A percentile compares a stretch with the other conserved stretches of the same genome.
These are phyloP conservation scores for Panthera uncia DNA, from an alignment of 2,113 vertebrate species.

Conservation along the genomic window DNA sequence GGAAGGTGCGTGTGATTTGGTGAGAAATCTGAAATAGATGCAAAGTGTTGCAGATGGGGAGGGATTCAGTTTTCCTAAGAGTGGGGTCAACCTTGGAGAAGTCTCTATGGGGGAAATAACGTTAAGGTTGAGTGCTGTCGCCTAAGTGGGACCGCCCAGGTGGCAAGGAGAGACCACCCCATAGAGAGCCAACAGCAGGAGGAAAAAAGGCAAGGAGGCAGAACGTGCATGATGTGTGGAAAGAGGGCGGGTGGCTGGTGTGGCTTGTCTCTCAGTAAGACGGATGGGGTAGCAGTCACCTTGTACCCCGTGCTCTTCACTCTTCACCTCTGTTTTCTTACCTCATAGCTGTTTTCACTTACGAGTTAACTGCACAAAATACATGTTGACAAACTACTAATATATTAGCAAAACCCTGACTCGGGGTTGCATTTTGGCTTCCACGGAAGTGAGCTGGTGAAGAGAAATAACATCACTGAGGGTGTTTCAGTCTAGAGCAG, in stretches of 20 bases:
- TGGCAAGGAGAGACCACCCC: rapidly evolving
- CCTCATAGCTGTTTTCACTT: not conserved
- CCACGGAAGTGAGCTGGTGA: not conserved
- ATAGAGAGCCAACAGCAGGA: rapidly evolving
- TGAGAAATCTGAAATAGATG: not conserved
- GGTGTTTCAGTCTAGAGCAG: not conserved
- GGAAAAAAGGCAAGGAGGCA: not conserved
- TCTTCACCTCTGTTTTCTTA: not conserved
- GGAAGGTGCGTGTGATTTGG: not conserved
- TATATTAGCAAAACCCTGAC: not conserved
- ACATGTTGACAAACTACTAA: not conserved
- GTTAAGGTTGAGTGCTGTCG: not conserved
- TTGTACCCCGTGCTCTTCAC: not conserved
- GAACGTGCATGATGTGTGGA: rapidly evolving
- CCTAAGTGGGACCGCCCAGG: not conserved
- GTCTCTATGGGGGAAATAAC: not conserved
- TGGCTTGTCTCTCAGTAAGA: not conserved
- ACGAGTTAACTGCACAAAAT: not conserved
- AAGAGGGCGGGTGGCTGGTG: not conserved
- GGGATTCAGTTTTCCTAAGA: not conserved
- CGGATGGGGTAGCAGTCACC: too few relatives aligned
- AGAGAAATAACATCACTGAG: not conserved
- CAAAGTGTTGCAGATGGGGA: not conserved
- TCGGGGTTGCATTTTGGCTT: not conserved
- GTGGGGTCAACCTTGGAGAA: not conserved